phyloP scores from a whole-genome alignment of 2,797 vertebrate genomes.

The Poeciliopsis paucimaculata region DNA sequence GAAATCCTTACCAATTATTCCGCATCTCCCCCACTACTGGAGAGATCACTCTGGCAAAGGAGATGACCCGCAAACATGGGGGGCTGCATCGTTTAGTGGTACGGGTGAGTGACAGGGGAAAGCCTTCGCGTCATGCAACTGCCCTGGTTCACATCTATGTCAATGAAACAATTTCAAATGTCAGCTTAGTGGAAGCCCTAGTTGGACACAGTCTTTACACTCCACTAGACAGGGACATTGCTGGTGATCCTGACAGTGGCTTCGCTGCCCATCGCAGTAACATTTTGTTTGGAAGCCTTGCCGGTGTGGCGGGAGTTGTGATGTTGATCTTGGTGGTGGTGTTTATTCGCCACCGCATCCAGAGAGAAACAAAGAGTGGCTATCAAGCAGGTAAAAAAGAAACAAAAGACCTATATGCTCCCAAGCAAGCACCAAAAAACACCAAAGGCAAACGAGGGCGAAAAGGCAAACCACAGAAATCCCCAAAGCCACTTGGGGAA shows the following conservation, averaged over 20 bases:
- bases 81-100: constrained; percentile 97
- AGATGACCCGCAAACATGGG: constrained; percentile 92
- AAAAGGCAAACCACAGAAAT: constrained; percentile 94
- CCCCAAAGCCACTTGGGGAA: constrained; percentile 90
- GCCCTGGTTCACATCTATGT: constrained; percentile 97
- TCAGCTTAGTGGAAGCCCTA: constrained; percentile 92
- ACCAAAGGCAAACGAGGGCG: constrained; percentile 92
- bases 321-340: constrained; percentile 92
- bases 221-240: constrained; percentile 94
- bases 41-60: constrained; percentile 95
- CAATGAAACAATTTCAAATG: constrained; percentile 95
- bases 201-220: constrained; percentile 97
- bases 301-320: constrained; percentile 93
- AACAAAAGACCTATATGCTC: constrained; percentile 96
- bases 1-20: constrained; percentile 97
- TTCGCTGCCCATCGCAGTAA: constrained; percentile 94
- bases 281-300: constrained; percentile 96
- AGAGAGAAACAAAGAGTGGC: constrained; percentile 96
- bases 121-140: constrained; percentile 91
- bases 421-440: constrained; percentile 92
- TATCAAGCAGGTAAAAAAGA: constrained; percentile 99
- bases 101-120: constrained; percentile 94
- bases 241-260: constrained; percentile 93
- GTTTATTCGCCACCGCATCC: constrained; percentile 93
- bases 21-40: constrained; percentile 92